Evolutionary conservation across 1,140 invertebrate species (phyloP), one percentile per base, ranked within the genome.

Genomic region (Onthophagus taurus): DNA sequence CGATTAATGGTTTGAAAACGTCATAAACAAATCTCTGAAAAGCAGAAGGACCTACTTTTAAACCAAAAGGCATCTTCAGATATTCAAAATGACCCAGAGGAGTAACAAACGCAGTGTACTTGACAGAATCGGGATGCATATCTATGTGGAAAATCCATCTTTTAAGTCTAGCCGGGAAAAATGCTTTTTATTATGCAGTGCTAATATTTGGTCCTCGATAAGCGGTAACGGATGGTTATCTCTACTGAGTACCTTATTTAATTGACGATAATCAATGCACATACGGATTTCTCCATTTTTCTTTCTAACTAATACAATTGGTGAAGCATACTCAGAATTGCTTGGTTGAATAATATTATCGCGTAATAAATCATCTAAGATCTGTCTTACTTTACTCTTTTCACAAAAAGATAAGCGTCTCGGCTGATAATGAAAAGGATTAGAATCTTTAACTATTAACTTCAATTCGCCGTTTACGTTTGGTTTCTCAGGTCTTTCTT

Each of bases 211-310:
- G 31, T 42, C 4, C 37, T 47, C 36, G 54, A 58, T 19, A 49
- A 44, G 19, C 16, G 18, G 20, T 38, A n/a, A n/a, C 3, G 18
- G 38, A 41, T 26, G 62, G 9, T 45, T 41, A 31, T 61, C 45
- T 52, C 55, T 48, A 26, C 49, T 24, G 20, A 59, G 50, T 20
- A 36, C 49, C 30, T 52, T 54, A 49, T 75, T 75, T 2, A 73
- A 34, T 13, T 35, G 23, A 9, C 69, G 47, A 45, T 64, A 74
- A 48, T 76, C 70, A 1, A 72, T 48, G 55, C 70, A 76, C 9
- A 73, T 59, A 18, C 71, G n/a, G n/a, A n/a, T n/a, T 33, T 7
- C 48, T 41, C 1, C 48, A 47, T 12, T 37, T 29, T 2, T 46
- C 30, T 42, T 31, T 46, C 18, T 46, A 23, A n/a, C n/a, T n/a